Conservation (phyloP, 2,888 invertebrate genomes). For the Carterocephalus palaemon region DNA sequence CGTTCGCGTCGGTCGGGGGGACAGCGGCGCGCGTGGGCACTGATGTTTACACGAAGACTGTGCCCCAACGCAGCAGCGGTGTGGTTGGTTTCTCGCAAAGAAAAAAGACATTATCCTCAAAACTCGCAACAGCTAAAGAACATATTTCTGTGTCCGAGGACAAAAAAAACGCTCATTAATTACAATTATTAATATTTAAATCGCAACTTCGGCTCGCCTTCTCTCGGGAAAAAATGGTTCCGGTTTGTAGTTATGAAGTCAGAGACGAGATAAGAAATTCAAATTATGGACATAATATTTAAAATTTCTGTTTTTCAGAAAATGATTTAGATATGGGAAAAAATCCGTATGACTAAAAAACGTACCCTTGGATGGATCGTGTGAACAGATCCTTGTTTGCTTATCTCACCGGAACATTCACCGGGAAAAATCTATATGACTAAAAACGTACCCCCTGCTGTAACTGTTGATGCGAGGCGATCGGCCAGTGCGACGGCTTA, state of each 20-base stretch:
- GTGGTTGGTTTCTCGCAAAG: constrained; percentile 1
- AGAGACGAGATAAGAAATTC: no score
- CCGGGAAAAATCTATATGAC: constrained; percentile 4
- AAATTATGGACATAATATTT: no score
- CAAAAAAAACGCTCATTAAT: constrained; percentile 18
- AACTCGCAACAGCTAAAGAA: constrained; percentile 11
- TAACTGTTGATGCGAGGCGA: constrained; percentile 41
- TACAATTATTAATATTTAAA: constrained; percentile 12
- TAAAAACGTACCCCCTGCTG: constrained; percentile 37
- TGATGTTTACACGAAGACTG: constrained; percentile 46
- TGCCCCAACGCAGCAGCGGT: background rate
- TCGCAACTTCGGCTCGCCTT: background rate
- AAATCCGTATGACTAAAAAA: no score
- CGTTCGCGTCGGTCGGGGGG: constrained; percentile 60
- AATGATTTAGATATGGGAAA: no score
- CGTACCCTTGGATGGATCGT: no score
- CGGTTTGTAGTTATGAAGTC: constrained; percentile 11
- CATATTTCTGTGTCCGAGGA: constrained; percentile 5
- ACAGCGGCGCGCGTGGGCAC: constrained; percentile 43
- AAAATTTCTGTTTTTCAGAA: no score
- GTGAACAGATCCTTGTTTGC: no score
- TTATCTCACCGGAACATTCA: background rate
- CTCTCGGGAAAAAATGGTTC: constrained; percentile 8
- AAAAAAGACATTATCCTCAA: constrained; percentile 11
- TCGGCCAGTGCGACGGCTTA: constrained; percentile 37